Evolutionary conservation across 2,113 vertebrate genomes (phyloP).

Genomic region (Muntiacus reevesi): DNA sequence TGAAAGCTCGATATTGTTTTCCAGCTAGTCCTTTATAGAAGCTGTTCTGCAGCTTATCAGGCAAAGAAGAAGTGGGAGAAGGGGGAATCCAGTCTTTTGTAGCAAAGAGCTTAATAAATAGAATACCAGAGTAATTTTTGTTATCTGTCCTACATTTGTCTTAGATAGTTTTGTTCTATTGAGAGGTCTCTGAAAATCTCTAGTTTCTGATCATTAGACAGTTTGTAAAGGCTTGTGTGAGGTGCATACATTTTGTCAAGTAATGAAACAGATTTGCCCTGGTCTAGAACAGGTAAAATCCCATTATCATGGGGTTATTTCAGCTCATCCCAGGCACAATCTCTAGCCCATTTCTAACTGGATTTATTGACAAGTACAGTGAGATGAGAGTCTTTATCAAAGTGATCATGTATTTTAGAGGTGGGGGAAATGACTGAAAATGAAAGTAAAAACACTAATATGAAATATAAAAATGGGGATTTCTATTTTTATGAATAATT

Average conservation of each 20-base stretch:
- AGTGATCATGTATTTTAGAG: neutral
- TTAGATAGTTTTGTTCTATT: constrained; percentile 46
- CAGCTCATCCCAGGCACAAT: neutral
- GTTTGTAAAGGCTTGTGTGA: neutral
- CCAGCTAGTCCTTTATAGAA: constrained; percentile 61
- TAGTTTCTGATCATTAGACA: constrained; percentile 41
- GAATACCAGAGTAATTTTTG: constrained; percentile 15
- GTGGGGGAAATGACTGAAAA: neutral
- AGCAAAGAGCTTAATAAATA: constrained; percentile 48
- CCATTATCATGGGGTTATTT: neutral
- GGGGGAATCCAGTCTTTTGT: neutral
- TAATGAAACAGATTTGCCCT: neutral
- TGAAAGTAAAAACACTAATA: neutral
- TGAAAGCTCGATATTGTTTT: constrained; percentile 72
- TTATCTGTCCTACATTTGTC: neutral
- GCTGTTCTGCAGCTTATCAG: constrained; percentile 67
- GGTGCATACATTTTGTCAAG: neutral
- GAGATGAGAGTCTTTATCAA: neutral
- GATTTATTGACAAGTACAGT: neutral
- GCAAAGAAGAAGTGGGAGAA: constrained; percentile 60
- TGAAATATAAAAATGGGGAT: neutral
- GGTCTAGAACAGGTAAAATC: neutral
- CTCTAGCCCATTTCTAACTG: neutral
- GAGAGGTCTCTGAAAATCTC: neutral
- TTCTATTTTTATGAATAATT: neutral